Percentiles rank a stretch among this genome's conserved stretches.
Evolutionary conservation across 2,888 invertebrate genomes (phyloP).

Genomic region (Drosophila phalerata): DNA sequence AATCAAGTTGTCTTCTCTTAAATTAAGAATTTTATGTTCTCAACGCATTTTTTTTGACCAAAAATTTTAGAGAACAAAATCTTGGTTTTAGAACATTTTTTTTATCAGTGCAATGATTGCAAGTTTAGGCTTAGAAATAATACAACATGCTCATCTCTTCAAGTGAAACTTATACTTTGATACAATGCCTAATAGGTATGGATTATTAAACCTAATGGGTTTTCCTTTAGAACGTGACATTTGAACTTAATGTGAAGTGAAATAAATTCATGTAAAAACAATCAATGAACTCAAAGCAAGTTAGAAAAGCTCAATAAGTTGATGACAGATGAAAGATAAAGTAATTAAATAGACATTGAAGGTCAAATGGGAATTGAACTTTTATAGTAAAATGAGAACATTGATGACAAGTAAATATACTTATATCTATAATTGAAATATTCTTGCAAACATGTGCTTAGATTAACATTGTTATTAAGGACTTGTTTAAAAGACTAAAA

Average conservation of each 20-base stretch:
- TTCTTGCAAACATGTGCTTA: background rate
- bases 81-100: too few relatives aligned
- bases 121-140: slow-evolving; percentile 1
- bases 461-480: too few relatives aligned
- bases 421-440: background rate
- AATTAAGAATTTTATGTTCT: too few relatives aligned
- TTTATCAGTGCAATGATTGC: slow-evolving; percentile 3
- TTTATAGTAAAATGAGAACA: background rate
- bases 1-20: too few relatives aligned
- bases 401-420: background rate
- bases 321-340: background rate
- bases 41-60: too few relatives aligned
- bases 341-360: slow-evolving; percentile 7
- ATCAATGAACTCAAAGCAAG: slow-evolving; percentile 2
- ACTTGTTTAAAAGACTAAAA: too few relatives aligned
- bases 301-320: background rate
- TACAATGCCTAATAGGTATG: slow-evolving; percentile 5
- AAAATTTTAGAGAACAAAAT: too few relatives aligned
- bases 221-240: background rate
- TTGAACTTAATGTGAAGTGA: slow-evolving; percentile 3
- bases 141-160: background rate
- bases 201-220: slow-evolving; percentile 21
- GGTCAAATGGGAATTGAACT: background rate
- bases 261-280: background rate
- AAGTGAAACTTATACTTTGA: background rate